Conservation (phyloP, 1,140 invertebrate species). For the Polypedilum vanderplanki region DNA sequence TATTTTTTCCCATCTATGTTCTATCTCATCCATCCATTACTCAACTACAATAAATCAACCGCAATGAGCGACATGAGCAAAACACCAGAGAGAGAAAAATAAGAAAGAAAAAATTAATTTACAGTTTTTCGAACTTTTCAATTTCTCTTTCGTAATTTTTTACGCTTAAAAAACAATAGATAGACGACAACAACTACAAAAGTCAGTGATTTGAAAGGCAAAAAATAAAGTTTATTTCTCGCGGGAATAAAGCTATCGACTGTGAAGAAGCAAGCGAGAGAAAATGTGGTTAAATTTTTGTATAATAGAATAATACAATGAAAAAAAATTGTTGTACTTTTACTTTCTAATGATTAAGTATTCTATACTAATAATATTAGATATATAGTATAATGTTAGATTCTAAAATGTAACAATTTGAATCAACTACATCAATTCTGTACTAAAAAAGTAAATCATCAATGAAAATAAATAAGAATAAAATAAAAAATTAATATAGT, state of each 20-base stretch:
- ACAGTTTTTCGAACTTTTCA: conserved; percentile 10
- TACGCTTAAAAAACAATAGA: not conserved
- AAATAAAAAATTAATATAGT: no score
- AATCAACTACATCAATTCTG: no score
- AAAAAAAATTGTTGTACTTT: no score
- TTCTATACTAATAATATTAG: no score
- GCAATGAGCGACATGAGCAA: not conserved
- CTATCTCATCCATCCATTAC: not conserved
- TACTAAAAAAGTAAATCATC: no score
- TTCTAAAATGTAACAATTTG: no score
- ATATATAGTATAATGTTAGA: no score
- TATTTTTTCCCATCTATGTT: not conserved
- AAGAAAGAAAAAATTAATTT: conserved; percentile 2
- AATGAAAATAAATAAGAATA: no score
- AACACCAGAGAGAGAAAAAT: no score
- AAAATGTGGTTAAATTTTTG: not conserved
- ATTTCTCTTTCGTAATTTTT: not conserved
- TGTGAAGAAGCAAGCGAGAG: not conserved
- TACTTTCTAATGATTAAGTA: no score
- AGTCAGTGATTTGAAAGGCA: not conserved
- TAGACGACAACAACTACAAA: not conserved
- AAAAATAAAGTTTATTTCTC: not conserved
- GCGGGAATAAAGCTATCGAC: no score
- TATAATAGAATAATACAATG: not conserved
- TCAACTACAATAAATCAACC: not conserved